These are phyloP conservation scores for Menura novaehollandiae DNA, from an alignment of 2,113 vertebrate genomes.

Conservation along the genomic window DNA sequence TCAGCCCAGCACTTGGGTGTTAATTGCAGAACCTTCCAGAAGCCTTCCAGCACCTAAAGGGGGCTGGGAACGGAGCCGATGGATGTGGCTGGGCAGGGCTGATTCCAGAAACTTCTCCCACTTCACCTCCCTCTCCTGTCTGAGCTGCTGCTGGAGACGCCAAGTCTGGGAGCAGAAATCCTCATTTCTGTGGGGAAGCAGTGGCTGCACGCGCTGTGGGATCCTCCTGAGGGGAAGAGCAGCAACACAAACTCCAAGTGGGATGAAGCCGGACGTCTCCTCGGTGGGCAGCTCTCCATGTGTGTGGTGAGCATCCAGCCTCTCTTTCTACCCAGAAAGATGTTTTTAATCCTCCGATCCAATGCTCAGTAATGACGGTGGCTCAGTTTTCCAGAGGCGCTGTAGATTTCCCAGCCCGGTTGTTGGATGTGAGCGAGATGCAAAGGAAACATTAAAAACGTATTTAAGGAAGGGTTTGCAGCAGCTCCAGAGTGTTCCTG, in stretches of 20 bases:
- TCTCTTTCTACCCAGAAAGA: conserved; percentile 25
- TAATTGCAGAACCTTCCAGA: not conserved
- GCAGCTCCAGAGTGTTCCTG: not conserved
- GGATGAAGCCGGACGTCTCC: not conserved
- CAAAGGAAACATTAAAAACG: conserved; percentile 51
- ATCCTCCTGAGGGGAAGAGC: not conserved
- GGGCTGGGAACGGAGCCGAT: fast-evolving
- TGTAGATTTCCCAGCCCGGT: conserved; percentile 57
- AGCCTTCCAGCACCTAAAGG: not conserved
- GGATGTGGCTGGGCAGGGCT: fast-evolving
- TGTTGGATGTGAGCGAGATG: conserved; percentile 36
- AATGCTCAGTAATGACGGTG: conserved; percentile 41
- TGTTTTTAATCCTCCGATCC: conserved; percentile 55
- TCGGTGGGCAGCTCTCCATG: not conserved
- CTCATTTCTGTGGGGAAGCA: not conserved
- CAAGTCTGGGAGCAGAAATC: not conserved
- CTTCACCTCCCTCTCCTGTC: not conserved
- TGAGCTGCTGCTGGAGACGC: not conserved
- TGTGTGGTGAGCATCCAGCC: not conserved
- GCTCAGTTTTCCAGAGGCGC: conserved; percentile 35
- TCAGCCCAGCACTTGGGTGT: not conserved
- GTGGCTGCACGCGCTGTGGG: fast-evolving
- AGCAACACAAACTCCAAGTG: not conserved
- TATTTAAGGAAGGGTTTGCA: conserved; percentile 6
- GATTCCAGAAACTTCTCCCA: not conserved